Percentiles rank a stretch among this genome's conserved stretches.
Conservation (phyloP, 2,888 invertebrate species). For the Sphaeridia pumilis region DNA sequence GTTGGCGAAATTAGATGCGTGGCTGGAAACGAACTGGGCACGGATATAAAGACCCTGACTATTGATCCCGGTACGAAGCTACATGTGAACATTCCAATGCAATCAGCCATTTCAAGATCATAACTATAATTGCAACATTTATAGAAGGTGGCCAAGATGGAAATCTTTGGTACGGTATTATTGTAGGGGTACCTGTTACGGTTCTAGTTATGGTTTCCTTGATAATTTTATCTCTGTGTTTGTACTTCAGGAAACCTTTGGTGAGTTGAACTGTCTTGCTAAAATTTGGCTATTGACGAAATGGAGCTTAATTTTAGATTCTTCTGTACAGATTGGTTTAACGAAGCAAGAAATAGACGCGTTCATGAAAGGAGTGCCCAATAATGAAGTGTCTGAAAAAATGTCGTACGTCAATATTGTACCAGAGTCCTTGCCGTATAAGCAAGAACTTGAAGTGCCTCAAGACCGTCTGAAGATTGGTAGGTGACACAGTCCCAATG, state of each 20-base stretch:
- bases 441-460: not conserved
- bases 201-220: not conserved
- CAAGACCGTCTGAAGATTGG: not conserved
- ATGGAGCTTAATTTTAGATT: not conserved
- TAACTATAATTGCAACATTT: too few relatives aligned
- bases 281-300: not conserved
- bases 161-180: not conserved
- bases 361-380: not conserved
- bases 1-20: not conserved
- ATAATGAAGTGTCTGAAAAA: not conserved
- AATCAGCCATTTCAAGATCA: too few relatives aligned
- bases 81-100: too few relatives aligned
- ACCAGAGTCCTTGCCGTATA: not conserved
- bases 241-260: too few relatives aligned
- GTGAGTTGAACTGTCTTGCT: not conserved
- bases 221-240: not conserved
- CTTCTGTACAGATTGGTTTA: not conserved
- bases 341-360: not conserved
- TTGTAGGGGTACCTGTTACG: not conserved
- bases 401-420: not conserved
- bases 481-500: not conserved
- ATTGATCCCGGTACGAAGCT: too few relatives aligned
- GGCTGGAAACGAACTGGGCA: too few relatives aligned
- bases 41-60: too few relatives aligned
- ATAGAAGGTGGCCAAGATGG: too few relatives aligned